These are phyloP conservation scores for Pentalonia nigronervosa DNA, from an alignment of 1,140 invertebrate genomes.

Conservation along the genomic window DNA sequence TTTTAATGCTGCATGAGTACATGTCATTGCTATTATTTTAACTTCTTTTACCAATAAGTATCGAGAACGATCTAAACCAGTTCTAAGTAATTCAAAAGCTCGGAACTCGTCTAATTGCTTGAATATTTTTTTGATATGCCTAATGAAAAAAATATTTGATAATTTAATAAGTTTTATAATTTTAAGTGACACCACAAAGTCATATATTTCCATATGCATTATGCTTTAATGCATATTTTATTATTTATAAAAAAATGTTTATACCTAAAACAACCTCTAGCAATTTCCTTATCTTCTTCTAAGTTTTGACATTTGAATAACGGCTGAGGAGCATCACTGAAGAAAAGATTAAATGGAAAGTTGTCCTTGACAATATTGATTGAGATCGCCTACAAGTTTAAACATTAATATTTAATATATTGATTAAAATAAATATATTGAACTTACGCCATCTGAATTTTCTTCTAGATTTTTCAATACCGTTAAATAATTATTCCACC, in stretches of 20 bases:
- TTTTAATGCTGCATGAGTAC: conserved; percentile 98
- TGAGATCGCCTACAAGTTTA: conserved; percentile 62
- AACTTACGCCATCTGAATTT: conserved; percentile 59
- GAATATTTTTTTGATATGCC: conserved; percentile 95
- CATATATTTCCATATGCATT: background rate
- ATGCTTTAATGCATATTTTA: background rate
- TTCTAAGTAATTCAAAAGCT: conserved; percentile 95
- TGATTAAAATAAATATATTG: background rate
- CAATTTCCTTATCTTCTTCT: conserved; percentile 90
- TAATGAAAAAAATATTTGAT: conserved; percentile 62
- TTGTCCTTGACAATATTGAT: conserved; percentile 71
- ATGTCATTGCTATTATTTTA: conserved; percentile 99
- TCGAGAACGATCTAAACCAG: conserved; percentile 92
- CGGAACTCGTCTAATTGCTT: conserved; percentile 97
- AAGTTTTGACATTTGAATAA: conserved; percentile 83
- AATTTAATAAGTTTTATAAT: background rate
- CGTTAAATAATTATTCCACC: conserved; percentile 89
- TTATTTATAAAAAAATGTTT: background rate
- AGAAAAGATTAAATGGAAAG: conserved; percentile 94
- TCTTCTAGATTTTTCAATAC: conserved; percentile 69
- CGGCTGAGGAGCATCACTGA: conserved; percentile 90
- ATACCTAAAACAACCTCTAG: conserved; percentile 88
- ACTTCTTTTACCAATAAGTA: conserved; percentile 98
- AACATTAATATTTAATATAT: background rate
- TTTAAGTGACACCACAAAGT: background rate